Conservation (phyloP, 1,140 invertebrate genomes). For the Lysiphlebus fabarum region DNA sequence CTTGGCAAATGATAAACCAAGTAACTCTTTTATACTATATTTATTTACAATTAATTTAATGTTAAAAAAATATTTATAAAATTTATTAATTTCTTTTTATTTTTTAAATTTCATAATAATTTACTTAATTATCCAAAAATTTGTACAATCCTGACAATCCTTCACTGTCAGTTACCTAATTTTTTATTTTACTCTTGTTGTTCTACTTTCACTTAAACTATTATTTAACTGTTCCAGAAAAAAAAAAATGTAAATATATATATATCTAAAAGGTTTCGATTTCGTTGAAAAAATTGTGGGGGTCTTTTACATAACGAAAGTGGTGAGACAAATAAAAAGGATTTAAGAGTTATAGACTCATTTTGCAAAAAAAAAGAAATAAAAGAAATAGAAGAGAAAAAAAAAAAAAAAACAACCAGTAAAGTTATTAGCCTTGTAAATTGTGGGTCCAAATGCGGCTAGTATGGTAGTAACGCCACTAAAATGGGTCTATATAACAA, state of each 20-base stretch:
- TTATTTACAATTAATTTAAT: too few species aligned
- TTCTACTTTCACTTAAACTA: slow-evolving; percentile 1
- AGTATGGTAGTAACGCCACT: slow-evolving; percentile 25
- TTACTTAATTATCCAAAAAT: too few species aligned
- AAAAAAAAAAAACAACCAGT: slow-evolving; percentile 30
- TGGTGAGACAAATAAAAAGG: not conserved
- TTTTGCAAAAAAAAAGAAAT: too few species aligned
- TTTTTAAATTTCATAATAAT: too few species aligned
- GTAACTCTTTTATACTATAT: not conserved
- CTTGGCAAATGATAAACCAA: not conserved
- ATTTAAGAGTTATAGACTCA: not conserved
- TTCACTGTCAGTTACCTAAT: too few species aligned
- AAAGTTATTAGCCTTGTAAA: slow-evolving; percentile 34
- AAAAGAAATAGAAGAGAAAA: too few species aligned
- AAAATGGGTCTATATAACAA: not conserved
- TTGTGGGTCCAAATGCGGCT: slow-evolving; percentile 27
- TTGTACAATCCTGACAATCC: too few species aligned
- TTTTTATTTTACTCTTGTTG: too few species aligned
- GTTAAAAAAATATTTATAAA: too few species aligned
- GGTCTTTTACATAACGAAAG: not conserved
- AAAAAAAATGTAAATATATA: not conserved
- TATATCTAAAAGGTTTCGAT: slow-evolving; percentile 11
- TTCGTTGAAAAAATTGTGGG: not conserved
- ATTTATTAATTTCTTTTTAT: too few species aligned
- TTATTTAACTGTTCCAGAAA: not conserved